Evolutionary conservation across 2,797 vertebrate genomes (phyloP).

Genomic region (Distichodus sexfasciatus): DNA sequence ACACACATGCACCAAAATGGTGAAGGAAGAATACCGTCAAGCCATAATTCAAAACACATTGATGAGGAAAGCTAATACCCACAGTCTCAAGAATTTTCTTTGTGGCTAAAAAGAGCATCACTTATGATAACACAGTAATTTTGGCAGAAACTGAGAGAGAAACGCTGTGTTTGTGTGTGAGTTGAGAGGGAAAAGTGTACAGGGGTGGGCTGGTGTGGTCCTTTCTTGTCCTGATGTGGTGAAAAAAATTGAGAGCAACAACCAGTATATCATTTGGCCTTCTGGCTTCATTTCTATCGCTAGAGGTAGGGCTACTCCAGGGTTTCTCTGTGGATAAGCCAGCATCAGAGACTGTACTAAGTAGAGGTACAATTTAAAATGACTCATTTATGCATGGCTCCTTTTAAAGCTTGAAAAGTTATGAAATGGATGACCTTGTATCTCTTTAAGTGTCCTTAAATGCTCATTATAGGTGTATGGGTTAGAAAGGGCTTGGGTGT

Average conservation of each 20-base stretch:
- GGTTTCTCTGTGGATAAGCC: neutral
- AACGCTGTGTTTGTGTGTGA: conserved; percentile 6
- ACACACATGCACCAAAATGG: conserved; percentile 36
- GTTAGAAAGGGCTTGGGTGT: too few relatives aligned
- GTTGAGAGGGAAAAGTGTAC: conserved; percentile 34
- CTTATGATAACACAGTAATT: conserved; percentile 72
- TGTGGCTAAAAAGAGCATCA: conserved; percentile 66
- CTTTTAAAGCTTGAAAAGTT: neutral
- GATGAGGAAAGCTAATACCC: conserved; percentile 63
- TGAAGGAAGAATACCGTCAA: conserved; percentile 42
- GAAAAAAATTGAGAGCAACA: conserved; percentile 7
- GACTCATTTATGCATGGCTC: neutral
- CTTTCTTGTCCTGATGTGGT: conserved; percentile 17
- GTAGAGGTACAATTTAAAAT: conserved; percentile 3
- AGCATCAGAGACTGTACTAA: neutral
- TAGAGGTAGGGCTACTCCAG: neutral
- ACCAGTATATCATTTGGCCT: conserved; percentile 11
- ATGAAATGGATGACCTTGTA: neutral
- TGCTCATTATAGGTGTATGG: neutral
- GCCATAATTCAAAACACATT: conserved; percentile 62
- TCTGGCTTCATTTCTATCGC: neutral
- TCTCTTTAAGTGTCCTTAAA: too few relatives aligned
- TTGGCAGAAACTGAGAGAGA: conserved; percentile 40
- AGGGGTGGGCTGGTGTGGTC: neutral
- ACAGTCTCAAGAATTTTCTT: conserved; percentile 64